Percentiles rank a stretch among this genome's conserved stretches.
Evolutionary conservation across 2,888 invertebrate genomes (phyloP).

Genomic region (Napeogenes inachia): DNA sequence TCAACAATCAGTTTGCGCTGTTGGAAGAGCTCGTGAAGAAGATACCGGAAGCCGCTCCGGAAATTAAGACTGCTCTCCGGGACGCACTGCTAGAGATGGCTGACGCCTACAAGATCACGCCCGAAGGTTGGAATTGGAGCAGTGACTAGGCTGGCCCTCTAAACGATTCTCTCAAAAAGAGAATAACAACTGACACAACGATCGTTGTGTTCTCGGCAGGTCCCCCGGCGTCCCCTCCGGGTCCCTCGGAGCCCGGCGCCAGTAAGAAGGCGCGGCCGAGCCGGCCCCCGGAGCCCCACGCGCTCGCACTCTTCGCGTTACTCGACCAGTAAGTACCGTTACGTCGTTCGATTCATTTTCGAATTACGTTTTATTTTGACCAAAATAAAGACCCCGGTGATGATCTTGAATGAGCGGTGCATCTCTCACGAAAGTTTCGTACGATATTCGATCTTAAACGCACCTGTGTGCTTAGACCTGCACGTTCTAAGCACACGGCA

Average conservation of each 20-base stretch:
- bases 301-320: conserved; percentile 63
- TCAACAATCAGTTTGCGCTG: conserved; percentile 61
- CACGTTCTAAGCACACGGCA: no score
- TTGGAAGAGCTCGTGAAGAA: conserved; percentile 70
- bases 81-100: conserved; percentile 84
- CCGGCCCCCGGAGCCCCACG: conserved; percentile 61
- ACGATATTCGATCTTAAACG: no score
- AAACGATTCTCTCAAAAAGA: no score
- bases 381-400: no score
- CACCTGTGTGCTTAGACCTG: no score
- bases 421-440: no score
- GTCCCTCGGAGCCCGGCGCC: conserved; percentile 45
- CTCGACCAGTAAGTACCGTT: conserved; percentile 64
- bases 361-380: no score
- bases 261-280: conserved; percentile 38
- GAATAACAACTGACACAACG: no score
- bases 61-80: conserved; percentile 80
- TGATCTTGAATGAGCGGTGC: no score
- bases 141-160: no score
- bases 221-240: conserved; percentile 47
- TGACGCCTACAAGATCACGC: conserved; percentile 75
- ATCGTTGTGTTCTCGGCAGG: conserved; percentile 24
- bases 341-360: no score
- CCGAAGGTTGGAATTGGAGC: conserved; percentile 43
- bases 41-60: conserved; percentile 69